phyloP scores from a whole-genome alignment of 1,140 invertebrate species.

The Nautilus pompilius region DNA sequence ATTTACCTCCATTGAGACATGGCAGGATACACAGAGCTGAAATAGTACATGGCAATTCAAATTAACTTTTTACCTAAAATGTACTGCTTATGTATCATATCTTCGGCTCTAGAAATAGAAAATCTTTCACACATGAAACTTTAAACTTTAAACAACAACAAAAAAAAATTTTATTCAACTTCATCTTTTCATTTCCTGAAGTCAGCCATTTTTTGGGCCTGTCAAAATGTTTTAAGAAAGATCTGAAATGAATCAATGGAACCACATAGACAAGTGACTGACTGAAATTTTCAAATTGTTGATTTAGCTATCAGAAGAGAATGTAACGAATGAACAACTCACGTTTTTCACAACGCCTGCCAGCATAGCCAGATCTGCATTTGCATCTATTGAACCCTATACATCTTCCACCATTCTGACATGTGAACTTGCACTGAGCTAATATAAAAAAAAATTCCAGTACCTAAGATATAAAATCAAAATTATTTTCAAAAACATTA shows the following conservation, averaged over 20 bases:
- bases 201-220: neutral
- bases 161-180: neutral
- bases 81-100: neutral
- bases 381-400: constrained; percentile 50
- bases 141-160: neutral
- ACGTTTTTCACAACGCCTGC: constrained; percentile 41
- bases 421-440: constrained; percentile 40
- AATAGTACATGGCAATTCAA: constrained; percentile 5
- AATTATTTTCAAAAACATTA: neutral
- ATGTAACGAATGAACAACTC: constrained; percentile 1
- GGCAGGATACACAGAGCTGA: constrained; percentile 46
- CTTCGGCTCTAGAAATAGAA: neutral
- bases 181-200: neutral
- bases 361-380: constrained; percentile 50
- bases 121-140: neutral
- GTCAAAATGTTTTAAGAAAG: neutral
- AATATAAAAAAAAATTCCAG: constrained; percentile 1
- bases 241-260: neutral
- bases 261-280: neutral
- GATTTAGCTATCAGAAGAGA: neutral
- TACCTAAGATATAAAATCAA: neutral
- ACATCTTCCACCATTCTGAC: constrained; percentile 52
- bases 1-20: constrained; percentile 53
- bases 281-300: neutral
- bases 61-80: neutral